These are phyloP conservation scores for Oenanthe melanoleuca DNA, from an alignment of 2,113 vertebrate species.

Conservation along the genomic window DNA sequence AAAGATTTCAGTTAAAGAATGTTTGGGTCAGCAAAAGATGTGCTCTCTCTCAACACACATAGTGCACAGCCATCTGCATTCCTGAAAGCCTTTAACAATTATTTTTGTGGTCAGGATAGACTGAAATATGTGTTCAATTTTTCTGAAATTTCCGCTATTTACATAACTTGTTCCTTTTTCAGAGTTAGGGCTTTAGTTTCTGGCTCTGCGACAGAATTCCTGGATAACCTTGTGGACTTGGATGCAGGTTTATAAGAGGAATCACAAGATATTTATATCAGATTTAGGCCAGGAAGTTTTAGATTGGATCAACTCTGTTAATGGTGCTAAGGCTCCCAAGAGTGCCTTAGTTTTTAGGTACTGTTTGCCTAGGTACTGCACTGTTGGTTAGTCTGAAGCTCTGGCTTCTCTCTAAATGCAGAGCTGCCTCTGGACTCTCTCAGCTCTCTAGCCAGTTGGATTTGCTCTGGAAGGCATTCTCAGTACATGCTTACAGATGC, in stretches of 20 bases:
- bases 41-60: neutral
- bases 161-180: neutral
- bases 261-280: neutral
- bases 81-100: neutral
- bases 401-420: neutral
- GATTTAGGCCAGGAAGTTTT: neutral
- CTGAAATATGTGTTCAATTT: slow-evolving; percentile 15
- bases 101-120: slow-evolving; percentile 1
- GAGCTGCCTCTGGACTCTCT: neutral
- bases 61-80: neutral
- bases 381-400: neutral
- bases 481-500: neutral
- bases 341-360: neutral
- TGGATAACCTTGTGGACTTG: neutral
- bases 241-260: neutral
- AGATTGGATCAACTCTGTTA: neutral
- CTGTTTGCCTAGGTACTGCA: neutral
- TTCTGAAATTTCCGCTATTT: neutral
- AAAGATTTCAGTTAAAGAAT: neutral
- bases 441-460: neutral
- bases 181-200: neutral
- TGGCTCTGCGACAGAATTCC: slow-evolving; percentile 7
- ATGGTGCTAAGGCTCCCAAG: neutral
- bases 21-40: neutral
- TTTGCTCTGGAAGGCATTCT: neutral